These are phyloP conservation scores for Cyclura pinguis DNA, from an alignment of 2,797 vertebrate species.

Conservation along the genomic window DNA sequence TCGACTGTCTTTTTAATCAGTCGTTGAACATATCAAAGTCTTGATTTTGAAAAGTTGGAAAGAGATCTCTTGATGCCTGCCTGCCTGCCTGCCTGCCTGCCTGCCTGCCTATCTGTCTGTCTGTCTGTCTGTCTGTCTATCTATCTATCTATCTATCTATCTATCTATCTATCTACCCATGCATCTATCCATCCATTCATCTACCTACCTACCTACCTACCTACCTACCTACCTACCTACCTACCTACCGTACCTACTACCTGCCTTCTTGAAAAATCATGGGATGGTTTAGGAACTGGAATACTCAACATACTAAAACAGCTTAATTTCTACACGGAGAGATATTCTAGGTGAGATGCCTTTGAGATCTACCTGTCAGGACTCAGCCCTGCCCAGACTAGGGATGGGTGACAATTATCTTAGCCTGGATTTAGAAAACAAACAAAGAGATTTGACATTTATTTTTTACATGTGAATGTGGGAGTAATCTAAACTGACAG, in stretches of 20 bases:
- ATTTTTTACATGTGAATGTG: no score
- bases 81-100: background rate
- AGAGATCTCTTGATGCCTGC: background rate
- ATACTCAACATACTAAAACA: background rate
- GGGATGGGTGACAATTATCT: no score
- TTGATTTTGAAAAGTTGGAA: conserved; percentile 1
- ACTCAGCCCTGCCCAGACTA: background rate
- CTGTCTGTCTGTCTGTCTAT: background rate
- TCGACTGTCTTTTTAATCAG: background rate
- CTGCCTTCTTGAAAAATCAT: background rate
- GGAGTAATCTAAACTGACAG: no score
- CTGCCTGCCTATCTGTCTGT: background rate
- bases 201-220: background rate
- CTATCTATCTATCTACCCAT: no score
- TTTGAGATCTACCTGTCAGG: background rate
- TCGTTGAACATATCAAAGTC: accelerated
- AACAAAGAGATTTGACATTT: no score
- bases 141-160: no score
- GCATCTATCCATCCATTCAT: no score
- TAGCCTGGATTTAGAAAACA: no score
- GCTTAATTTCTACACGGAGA: background rate
- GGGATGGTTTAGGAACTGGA: background rate
- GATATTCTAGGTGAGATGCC: background rate
- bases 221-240: background rate
- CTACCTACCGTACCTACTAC: no score